Conservation (phyloP, 2,113 vertebrate genomes). For the Centropus unirufus region DNA sequence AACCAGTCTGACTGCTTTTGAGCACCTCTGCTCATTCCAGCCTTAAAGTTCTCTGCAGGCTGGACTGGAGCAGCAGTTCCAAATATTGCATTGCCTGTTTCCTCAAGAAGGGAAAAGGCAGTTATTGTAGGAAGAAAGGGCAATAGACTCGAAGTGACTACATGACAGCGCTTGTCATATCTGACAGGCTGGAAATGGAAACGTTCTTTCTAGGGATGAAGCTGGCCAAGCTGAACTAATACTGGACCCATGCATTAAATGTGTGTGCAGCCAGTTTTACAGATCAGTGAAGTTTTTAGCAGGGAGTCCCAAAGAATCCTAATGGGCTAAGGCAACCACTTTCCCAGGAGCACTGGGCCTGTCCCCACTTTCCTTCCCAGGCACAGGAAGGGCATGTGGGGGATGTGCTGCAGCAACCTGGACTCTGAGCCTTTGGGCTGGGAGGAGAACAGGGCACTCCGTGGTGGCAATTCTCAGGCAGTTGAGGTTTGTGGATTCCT, state of each 20-base stretch:
- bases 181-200: not conserved
- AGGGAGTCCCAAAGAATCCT: not conserved
- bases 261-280: not conserved
- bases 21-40: not conserved
- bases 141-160: slow-evolving; percentile 51
- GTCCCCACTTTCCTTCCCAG: not conserved
- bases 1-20: not conserved
- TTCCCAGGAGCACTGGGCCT: not conserved
- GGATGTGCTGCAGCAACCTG: not conserved
- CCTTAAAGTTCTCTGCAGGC: not conserved
- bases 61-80: not conserved
- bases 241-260: not conserved
- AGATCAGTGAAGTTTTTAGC: not conserved
- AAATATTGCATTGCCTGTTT: not conserved
- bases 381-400: not conserved
- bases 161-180: slow-evolving; percentile 32
- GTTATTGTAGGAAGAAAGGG: not conserved
- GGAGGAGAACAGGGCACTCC: not conserved
- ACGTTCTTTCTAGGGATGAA: not conserved
- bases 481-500: not conserved
- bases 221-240: slow-evolving; percentile 43
- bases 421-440: not conserved
- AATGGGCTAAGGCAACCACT: not conserved
- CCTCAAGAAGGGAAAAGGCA: not conserved
- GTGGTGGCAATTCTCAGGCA: not conserved